Conservation (phyloP, 2,113 vertebrate genomes). For the Saccopteryx bilineata region DNA sequence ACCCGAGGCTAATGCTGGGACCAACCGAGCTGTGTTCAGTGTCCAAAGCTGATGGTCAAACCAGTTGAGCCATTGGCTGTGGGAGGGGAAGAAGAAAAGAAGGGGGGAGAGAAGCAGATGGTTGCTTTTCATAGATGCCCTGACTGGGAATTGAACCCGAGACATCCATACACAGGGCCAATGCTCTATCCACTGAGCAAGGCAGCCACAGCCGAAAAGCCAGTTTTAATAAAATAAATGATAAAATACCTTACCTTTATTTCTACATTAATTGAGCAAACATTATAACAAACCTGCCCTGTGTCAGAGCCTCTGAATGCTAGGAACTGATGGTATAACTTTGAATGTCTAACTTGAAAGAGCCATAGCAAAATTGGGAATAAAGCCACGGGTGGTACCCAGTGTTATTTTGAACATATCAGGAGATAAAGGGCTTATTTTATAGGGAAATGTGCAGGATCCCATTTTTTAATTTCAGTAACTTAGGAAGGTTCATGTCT, state of each 20-base stretch:
- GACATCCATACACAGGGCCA: too few relatives aligned
- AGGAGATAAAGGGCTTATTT: background rate
- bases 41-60: too few relatives aligned
- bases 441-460: background rate
- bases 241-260: background rate
- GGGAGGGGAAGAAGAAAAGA: too few relatives aligned
- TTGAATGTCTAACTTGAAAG: background rate
- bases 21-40: too few relatives aligned
- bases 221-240: constrained; percentile 29
- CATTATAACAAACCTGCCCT: background rate
- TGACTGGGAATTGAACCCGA: too few relatives aligned
- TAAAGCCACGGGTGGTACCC: background rate
- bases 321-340: background rate
- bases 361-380: background rate
- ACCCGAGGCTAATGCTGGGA: too few relatives aligned
- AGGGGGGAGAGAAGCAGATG: too few relatives aligned
- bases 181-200: too few relatives aligned
- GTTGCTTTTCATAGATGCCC: too few relatives aligned
- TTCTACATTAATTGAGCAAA: background rate
- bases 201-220: background rate
- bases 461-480: background rate
- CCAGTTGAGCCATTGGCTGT: too few relatives aligned
- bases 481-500: background rate
- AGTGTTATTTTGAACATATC: background rate
- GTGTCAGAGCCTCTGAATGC: background rate